Conservation (phyloP, 2,888 invertebrate genomes). For the Ramazzottius varieornatus region DNA sequence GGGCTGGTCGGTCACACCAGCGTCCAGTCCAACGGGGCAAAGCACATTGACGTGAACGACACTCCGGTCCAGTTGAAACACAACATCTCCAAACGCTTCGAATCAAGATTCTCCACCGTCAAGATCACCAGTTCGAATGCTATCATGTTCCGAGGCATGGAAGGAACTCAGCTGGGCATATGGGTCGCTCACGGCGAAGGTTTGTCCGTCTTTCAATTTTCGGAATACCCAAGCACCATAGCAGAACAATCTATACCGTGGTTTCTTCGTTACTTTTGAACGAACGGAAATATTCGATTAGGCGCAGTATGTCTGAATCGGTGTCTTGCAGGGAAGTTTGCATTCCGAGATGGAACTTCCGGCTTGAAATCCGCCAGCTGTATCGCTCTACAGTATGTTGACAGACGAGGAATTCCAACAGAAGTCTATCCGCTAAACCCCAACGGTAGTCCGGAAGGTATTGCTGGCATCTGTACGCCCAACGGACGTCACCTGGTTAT, state of each 20-base stretch:
- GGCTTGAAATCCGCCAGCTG: conserved; percentile 27
- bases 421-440: conserved; percentile 76
- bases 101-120: conserved; percentile 51
- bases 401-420: conserved; percentile 46
- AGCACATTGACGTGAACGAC: background rate
- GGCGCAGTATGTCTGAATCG: background rate
- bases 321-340: conserved; percentile 24
- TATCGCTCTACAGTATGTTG: conserved; percentile 56
- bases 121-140: conserved; percentile 37
- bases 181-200: conserved; percentile 96
- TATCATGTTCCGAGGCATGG: conserved; percentile 73
- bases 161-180: conserved; percentile 58
- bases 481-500: conserved; percentile 82
- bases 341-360: conserved; percentile 23
- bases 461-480: conserved; percentile 61
- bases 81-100: conserved; percentile 65
- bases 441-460: conserved; percentile 51
- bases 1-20: conserved; percentile 44
- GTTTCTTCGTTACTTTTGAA: background rate
- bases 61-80: conserved; percentile 36
- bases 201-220: conserved; percentile 12
- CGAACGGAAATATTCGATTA: background rate
- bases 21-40: conserved; percentile 1
- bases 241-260: background rate
- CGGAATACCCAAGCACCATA: background rate